phyloP scores from a whole-genome alignment of 2,797 vertebrate species.

The Gambelia wislizenii region DNA sequence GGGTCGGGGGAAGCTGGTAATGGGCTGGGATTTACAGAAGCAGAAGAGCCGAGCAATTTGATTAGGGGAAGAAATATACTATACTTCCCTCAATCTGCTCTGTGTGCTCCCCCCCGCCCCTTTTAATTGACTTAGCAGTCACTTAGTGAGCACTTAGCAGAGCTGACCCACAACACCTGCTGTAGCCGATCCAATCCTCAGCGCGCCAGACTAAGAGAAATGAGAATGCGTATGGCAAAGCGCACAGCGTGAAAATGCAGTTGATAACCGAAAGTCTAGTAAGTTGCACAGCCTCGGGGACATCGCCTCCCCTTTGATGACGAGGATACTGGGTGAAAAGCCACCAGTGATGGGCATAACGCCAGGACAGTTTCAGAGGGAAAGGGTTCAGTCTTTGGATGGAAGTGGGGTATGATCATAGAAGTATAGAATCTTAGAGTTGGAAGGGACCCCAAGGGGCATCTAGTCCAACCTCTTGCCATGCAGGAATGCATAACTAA shows the following conservation, averaged over 20 bases:
- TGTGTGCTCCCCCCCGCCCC: too few relatives aligned
- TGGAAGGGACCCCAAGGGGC: neutral
- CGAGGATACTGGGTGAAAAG: too few relatives aligned
- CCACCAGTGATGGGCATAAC: neutral
- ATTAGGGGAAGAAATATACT: neutral
- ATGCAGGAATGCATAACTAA: neutral
- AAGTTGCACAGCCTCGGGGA: neutral
- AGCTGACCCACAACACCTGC: neutral
- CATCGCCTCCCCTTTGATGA: neutral
- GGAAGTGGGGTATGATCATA: too few relatives aligned
- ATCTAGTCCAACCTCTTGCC: neutral
- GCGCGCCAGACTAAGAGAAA: neutral
- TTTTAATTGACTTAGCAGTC: slow-evolving; percentile 10
- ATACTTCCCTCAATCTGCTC: neutral
- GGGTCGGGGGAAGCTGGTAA: neutral
- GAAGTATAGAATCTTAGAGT: neutral
- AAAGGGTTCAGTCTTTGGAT: too few relatives aligned
- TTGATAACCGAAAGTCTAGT: neutral
- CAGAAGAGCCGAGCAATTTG: slow-evolving; percentile 17
- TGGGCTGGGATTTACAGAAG: slow-evolving; percentile 10
- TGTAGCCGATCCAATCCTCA: neutral
- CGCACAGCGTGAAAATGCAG: neutral
- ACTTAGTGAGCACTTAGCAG: slow-evolving; percentile 7
- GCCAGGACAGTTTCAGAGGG: neutral
- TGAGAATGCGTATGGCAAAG: neutral